Evolutionary conservation across 2,888 invertebrate genomes (phyloP).

Genomic region (Steromphala cineraria): DNA sequence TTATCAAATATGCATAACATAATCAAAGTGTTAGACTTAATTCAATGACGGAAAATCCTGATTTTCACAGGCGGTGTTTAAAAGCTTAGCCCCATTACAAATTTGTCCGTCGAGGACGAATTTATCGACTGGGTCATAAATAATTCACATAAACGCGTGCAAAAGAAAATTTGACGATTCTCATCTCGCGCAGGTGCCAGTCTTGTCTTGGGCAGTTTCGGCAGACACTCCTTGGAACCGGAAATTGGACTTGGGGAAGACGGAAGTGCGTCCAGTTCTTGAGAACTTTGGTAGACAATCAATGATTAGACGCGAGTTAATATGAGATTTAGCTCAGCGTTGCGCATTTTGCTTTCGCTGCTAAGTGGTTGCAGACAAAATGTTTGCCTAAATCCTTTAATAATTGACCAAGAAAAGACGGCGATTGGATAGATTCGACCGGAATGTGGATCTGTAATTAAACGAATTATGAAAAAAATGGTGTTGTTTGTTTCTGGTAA

Average conservation of each 20-base stretch:
- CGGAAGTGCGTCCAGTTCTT: not conserved
- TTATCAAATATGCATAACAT: not conserved
- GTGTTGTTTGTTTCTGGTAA: too few species aligned
- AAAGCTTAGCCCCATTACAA: constrained; percentile 7
- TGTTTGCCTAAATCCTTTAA: too few species aligned
- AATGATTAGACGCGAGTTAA: not conserved
- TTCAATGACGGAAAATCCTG: not conserved
- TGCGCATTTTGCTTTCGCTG: too few species aligned
- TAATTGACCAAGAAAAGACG: too few species aligned
- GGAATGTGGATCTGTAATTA: too few species aligned
- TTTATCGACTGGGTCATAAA: not conserved
- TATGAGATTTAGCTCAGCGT: too few species aligned
- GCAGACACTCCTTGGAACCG: not conserved
- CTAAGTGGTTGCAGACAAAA: too few species aligned
- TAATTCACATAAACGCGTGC: constrained; percentile 2
- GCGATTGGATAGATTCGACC: too few species aligned
- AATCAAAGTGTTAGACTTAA: constrained; percentile 4
- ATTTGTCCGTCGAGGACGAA: not conserved
- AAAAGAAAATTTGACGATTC: not conserved
- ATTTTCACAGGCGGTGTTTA: constrained; percentile 14
- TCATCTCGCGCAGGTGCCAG: not conserved
- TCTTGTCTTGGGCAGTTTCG: not conserved
- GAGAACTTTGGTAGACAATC: constrained; percentile 9
- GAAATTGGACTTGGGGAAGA: not conserved
- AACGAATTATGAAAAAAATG: too few species aligned